Conservation (phyloP, 2,888 invertebrate genomes). For the Epicampocera succincta region DNA sequence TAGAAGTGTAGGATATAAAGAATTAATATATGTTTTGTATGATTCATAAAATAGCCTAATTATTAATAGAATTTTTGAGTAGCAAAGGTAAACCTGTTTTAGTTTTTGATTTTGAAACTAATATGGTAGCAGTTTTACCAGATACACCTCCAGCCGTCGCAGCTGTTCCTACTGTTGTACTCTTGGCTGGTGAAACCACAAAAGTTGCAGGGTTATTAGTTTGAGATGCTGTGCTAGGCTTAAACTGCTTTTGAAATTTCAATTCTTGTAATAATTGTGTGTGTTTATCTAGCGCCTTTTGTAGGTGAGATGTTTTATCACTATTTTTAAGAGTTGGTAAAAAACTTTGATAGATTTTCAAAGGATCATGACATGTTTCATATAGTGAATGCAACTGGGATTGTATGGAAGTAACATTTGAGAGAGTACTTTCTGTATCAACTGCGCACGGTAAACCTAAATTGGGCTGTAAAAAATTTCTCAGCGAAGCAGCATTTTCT, state of each 20-base stretch:
- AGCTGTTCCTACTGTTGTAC: conserved; percentile 13
- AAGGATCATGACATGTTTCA: conserved; percentile 76
- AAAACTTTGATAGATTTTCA: conserved; percentile 68
- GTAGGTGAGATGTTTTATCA: conserved; percentile 71
- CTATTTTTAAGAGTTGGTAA: conserved; percentile 54
- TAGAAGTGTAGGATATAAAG: conserved; percentile 28
- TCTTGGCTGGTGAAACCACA: conserved; percentile 59
- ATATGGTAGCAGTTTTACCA: conserved; percentile 81
- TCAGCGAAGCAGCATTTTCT: conserved; percentile 67
- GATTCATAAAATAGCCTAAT: conserved; percentile 72
- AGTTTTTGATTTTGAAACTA: conserved; percentile 82
- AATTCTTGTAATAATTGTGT: conserved; percentile 76
- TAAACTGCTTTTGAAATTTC: conserved; percentile 72
- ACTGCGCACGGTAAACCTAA: conserved; percentile 61
- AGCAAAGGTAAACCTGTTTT: conserved; percentile 82
- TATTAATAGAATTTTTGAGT: conserved; percentile 81
- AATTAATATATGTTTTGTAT: background rate
- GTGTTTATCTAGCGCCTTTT: conserved; percentile 77
- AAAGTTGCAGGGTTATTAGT: conserved; percentile 63
- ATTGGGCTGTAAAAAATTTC: conserved; percentile 62
- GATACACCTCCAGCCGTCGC: conserved; percentile 59
- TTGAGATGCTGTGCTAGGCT: conserved; percentile 46
- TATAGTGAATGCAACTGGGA: conserved; percentile 81
- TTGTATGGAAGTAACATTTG: conserved; percentile 81
- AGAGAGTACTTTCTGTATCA: conserved; percentile 80